phyloP scores from a whole-genome alignment of 2,797 vertebrate genomes.

The Onychomys leucogaster region DNA sequence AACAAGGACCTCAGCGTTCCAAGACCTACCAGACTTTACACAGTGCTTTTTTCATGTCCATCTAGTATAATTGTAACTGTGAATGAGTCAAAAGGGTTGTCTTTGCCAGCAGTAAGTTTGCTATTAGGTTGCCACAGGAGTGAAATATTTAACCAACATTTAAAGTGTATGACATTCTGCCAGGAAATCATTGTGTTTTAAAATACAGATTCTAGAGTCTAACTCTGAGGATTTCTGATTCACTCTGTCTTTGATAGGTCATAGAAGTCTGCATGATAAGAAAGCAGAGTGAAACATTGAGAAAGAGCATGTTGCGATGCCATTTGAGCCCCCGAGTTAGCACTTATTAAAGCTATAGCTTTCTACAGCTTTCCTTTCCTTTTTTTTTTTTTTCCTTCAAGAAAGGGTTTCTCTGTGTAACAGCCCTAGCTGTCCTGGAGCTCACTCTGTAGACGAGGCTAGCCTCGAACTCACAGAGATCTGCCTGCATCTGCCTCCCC shows the following conservation, averaged over 20 bases:
- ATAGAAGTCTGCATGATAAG: background rate
- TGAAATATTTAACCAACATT: background rate
- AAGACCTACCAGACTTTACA: background rate
- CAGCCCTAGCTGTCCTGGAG: background rate
- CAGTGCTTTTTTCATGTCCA: background rate
- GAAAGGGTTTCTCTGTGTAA: background rate
- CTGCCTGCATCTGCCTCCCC: background rate
- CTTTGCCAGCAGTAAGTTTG: background rate
- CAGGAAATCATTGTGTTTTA: background rate
- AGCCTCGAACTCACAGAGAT: background rate
- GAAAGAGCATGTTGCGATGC: background rate
- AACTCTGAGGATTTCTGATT: background rate
- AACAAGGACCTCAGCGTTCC: background rate
- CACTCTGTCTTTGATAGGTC: background rate
- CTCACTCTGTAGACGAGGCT: background rate
- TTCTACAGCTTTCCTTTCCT: background rate
- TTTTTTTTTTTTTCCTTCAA: background rate
- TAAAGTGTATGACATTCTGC: background rate
- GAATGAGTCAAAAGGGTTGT: background rate
- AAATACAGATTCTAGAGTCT: background rate
- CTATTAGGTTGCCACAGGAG: conserved; percentile 28
- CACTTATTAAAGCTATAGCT: background rate
- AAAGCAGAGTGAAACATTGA: background rate
- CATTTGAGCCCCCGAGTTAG: background rate
- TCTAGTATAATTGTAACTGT: background rate